phyloP scores from a whole-genome alignment of 2,797 vertebrate genomes.

The Sebastes steindachneri region DNA sequence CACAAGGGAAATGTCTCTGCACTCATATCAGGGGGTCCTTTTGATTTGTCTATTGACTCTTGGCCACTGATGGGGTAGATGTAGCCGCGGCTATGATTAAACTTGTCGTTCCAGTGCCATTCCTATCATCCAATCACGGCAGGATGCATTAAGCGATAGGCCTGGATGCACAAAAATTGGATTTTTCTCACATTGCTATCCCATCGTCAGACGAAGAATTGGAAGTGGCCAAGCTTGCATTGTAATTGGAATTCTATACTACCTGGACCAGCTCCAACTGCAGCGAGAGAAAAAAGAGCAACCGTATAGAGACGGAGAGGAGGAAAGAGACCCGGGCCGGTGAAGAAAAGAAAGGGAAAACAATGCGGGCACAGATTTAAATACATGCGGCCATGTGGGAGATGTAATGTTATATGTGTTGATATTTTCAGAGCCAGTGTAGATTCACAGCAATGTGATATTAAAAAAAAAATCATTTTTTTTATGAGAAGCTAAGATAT shows the following conservation, averaged over 20 bases:
- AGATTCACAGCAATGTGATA: constrained; percentile 41
- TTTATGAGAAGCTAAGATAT: constrained; percentile 40
- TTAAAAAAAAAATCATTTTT: constrained; percentile 32
- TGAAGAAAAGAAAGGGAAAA: constrained; percentile 31
- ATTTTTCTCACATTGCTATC: constrained; percentile 72
- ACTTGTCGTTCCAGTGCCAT: constrained; percentile 70
- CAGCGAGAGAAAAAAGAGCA: constrained; percentile 30
- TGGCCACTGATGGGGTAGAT: constrained; percentile 68
- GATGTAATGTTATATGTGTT: constrained; percentile 56
- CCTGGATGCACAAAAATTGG: constrained; percentile 78
- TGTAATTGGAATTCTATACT: constrained; percentile 72
- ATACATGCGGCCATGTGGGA: constrained; percentile 43
- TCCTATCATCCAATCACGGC: constrained; percentile 66
- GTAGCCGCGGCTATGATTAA: constrained; percentile 72
- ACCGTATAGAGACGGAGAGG: constrained; percentile 22
- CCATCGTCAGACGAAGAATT: constrained; percentile 62
- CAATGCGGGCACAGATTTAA: constrained; percentile 47
- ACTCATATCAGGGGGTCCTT: constrained; percentile 70
- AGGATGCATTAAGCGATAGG: constrained; percentile 68
- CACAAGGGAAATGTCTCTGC: constrained; percentile 73
- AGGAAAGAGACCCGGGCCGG: constrained; percentile 27
- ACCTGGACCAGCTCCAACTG: constrained; percentile 58
- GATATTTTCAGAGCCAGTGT: constrained; percentile 59
- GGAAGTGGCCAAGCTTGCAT: constrained; percentile 69
- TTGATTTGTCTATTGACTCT: constrained; percentile 74